phyloP scores from a whole-genome alignment of 2,113 vertebrate genomes.

The Tor tambroides region DNA sequence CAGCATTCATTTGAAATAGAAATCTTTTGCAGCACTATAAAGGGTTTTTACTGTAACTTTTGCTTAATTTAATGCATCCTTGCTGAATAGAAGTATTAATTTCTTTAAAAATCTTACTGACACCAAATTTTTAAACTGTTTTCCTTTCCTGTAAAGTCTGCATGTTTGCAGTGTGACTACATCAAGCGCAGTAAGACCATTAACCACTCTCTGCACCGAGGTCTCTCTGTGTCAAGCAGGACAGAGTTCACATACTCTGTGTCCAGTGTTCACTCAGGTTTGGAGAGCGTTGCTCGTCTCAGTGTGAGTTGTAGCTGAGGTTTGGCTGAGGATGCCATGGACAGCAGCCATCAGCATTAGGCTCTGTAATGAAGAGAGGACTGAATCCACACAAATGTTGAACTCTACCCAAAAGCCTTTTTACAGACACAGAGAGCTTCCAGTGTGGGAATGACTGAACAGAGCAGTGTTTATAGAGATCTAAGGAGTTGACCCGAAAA shows the following conservation, averaged over 20 bases:
- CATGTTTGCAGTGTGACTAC: neutral
- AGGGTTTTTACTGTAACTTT: neutral
- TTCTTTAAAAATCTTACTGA: neutral
- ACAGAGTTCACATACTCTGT: neutral
- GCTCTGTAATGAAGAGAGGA: constrained; percentile 34
- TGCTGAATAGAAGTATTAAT: neutral
- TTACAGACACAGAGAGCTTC: neutral
- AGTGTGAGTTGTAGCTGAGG: neutral
- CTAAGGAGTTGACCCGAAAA: neutral
- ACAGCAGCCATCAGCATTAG: constrained; percentile 23
- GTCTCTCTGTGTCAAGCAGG: neutral
- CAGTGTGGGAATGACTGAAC: constrained; percentile 23
- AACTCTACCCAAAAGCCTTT: constrained; percentile 32
- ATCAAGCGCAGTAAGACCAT: constrained; percentile 4
- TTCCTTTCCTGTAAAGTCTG: neutral
- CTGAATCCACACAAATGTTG: constrained; percentile 46
- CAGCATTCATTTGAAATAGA: neutral
- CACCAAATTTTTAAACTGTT: neutral
- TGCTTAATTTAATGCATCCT: neutral
- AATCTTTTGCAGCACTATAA: neutral
- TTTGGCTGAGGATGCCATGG: constrained; percentile 34
- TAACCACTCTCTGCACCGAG: neutral
- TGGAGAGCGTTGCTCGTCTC: neutral
- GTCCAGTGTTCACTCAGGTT: neutral
- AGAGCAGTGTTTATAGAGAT: constrained; percentile 20